These are phyloP conservation scores for Dryoscopus gambensis DNA, from an alignment of 2,113 vertebrate species.

Conservation along the genomic window DNA sequence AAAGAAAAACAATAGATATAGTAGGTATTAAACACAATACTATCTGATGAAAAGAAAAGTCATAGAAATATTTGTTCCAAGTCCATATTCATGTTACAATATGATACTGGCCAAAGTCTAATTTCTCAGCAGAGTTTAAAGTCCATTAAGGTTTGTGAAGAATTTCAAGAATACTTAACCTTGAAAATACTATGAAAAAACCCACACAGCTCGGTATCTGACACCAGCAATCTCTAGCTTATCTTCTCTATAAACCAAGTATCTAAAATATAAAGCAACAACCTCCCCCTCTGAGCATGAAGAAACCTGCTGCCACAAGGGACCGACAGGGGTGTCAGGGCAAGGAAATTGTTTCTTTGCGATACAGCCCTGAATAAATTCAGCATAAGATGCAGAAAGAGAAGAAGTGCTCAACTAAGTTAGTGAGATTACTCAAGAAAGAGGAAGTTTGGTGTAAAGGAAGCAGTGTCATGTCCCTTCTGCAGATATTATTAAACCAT, in stretches of 20 bases:
- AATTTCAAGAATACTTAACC: neutral
- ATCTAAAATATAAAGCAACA: neutral
- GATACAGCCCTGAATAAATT: neutral
- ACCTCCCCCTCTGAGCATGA: neutral
- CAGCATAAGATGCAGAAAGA: neutral
- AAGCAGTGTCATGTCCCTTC: neutral
- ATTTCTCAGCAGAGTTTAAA: neutral
- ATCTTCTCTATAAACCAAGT: neutral
- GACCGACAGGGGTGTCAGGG: fast-evolving
- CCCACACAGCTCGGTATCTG: fast-evolving
- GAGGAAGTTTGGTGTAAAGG: neutral
- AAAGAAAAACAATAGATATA: neutral
- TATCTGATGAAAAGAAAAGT: neutral
- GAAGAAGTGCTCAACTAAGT: neutral
- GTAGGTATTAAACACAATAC: neutral
- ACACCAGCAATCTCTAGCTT: neutral
- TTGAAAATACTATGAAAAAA: neutral
- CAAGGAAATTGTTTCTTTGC: neutral
- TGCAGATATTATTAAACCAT: neutral
- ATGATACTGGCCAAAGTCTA: neutral
- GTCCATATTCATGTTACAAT: neutral
- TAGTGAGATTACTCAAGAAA: neutral
- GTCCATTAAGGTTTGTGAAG: neutral
- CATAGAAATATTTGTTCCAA: neutral
- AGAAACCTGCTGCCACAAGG: neutral